Percentiles rank a stretch among this genome's conserved stretches.
Evolutionary conservation across 2,888 invertebrate genomes (phyloP).

Genomic region (Oeneis ivallda): DNA sequence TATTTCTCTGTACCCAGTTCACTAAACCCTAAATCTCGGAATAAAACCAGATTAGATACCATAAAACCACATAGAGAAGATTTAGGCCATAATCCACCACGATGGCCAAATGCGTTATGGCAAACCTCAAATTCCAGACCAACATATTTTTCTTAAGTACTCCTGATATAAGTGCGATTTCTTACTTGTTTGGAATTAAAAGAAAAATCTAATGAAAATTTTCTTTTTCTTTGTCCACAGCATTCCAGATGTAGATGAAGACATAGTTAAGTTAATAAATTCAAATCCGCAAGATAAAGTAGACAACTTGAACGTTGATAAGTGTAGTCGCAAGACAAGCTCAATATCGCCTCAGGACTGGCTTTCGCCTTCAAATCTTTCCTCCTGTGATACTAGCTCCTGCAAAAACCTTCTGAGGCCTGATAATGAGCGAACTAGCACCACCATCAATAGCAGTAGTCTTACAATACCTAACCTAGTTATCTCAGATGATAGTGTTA

Average conservation of each 20-base stretch:
- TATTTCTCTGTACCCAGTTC: too few relatives aligned
- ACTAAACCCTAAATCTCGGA: too few relatives aligned
- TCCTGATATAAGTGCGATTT: too few relatives aligned
- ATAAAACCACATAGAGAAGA: too few relatives aligned
- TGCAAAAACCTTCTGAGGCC: slow-evolving; percentile 71
- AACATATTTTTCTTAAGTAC: too few relatives aligned
- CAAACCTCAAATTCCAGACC: too few relatives aligned
- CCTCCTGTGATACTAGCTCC: slow-evolving; percentile 75
- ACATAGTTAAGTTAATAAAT: slow-evolving; percentile 75
- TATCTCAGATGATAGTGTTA: slow-evolving; percentile 75
- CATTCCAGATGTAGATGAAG: slow-evolving; percentile 81
- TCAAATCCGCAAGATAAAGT: slow-evolving; percentile 60
- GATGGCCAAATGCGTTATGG: too few relatives aligned
- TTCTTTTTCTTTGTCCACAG: slow-evolving; percentile 49
- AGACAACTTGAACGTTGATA: slow-evolving; percentile 61
- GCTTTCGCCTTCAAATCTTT: slow-evolving; percentile 71
- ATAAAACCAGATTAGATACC: too few relatives aligned
- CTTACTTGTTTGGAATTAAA: too few relatives aligned
- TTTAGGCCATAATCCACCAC: too few relatives aligned
- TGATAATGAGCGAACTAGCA: slow-evolving; percentile 54
- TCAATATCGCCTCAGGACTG: slow-evolving; percentile 65
- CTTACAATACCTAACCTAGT: slow-evolving; percentile 77
- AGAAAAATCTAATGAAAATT: neutral
- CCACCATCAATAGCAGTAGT: slow-evolving; percentile 67
- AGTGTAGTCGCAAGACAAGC: slow-evolving; percentile 57